Conservation (phyloP, 2,888 invertebrate species). For the Cryptocephalus primarius region DNA sequence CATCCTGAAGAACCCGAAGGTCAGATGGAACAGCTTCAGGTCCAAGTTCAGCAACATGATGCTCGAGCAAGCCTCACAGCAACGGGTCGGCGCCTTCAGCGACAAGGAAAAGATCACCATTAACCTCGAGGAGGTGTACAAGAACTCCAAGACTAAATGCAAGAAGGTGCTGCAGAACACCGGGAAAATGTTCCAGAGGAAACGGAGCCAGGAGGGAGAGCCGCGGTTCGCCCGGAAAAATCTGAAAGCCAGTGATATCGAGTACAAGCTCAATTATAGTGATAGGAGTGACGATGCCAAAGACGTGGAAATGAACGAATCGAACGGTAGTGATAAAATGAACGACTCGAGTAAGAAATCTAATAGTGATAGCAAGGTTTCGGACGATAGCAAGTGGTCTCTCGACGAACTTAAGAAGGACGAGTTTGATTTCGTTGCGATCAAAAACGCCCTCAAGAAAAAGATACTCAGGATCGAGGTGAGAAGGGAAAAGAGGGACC, state of each 20-base stretch:
- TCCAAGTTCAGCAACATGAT: constrained; percentile 31
- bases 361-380: constrained; percentile 1
- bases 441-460: constrained; percentile 28
- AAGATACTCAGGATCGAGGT: constrained; percentile 15
- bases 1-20: constrained; percentile 25
- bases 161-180: constrained; percentile 30
- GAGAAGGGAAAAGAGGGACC: constrained; percentile 1
- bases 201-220: constrained; percentile 17
- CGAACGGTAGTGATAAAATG: constrained; percentile 9
- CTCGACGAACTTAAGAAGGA: constrained; percentile 15
- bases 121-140: constrained; percentile 34
- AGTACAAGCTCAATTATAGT: constrained; percentile 24
- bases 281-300: constrained; percentile 3
- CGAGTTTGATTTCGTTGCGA: constrained; percentile 27
- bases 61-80: constrained; percentile 31
- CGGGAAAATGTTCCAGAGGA: constrained; percentile 29
- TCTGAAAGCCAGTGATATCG: constrained; percentile 27
- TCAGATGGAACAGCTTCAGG: constrained; percentile 30
- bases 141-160: constrained; percentile 33
- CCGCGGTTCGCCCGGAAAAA: constrained; percentile 12
- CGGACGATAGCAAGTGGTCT: constrained; percentile 9
- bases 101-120: constrained; percentile 29
- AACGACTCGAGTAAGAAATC: constrained; percentile 6
- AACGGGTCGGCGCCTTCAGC: constrained; percentile 30
- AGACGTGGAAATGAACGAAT: constrained; percentile 2